Evolutionary conservation across 2,888 invertebrate species (phyloP), one percentile per base, ranked within the genome.

Genomic region (Phoenoteleia sp.): DNA sequence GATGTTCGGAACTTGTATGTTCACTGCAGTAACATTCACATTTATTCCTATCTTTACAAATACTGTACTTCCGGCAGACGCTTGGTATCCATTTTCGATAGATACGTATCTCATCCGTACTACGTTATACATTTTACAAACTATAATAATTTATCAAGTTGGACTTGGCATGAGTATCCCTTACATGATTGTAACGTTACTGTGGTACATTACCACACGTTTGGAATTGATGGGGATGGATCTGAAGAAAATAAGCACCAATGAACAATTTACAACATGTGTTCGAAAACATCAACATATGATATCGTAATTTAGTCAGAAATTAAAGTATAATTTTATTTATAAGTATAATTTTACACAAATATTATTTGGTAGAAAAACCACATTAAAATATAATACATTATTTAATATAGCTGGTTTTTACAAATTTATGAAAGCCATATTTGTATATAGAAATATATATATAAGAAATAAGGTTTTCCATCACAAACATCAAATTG

Each of bases 81-180:
- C 90, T 0, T 88, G 89, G 82, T 93, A 92, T 85, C 93, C 92
- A 19, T 92, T 93, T 85, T 27, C 88, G 0, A 74, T 89, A 3
- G 84, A 91, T 29, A 11, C 71, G 9, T 67, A 81, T 3, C 72
- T 76, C 3, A 17, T 86, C 2, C 76, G 80, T 15, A 81, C 74
- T 36, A 33, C 86, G 3, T 52, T 92, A 1, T 93, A 91, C 54
- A 3, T 86, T 4, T 85, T 86, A 1, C 91, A 92, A 45, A 33
- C 76, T 0, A 3, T 92, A 2, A 85, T 84, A 0, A 88, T 90
- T 9, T 74, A 88, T 0, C 91, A 92, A 76, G 87, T 88, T 7
- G 87, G 87, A 11, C 64, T 89, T 0, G 71, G 87, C 19, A 84
- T 90, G 3, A 72, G 85, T 4, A 85, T 90, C 0, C 92, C 91